A percentile compares a stretch with the other conserved stretches of the same genome.
Conservation (phyloP, 2,888 invertebrate genomes). For the Ceriagrion tenellum region DNA sequence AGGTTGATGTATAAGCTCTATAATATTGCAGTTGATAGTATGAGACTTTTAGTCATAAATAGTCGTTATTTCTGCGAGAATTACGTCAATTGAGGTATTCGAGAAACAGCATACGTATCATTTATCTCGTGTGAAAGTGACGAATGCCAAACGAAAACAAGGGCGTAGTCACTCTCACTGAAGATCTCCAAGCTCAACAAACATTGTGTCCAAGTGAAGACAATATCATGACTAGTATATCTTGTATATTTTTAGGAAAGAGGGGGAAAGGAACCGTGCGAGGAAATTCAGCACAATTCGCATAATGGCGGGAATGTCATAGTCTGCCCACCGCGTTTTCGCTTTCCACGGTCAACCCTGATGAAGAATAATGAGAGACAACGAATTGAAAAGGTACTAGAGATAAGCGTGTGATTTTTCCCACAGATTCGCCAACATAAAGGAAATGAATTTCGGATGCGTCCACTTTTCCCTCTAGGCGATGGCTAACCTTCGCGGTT, state of each 20-base stretch:
- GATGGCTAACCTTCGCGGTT: conserved; percentile 50
- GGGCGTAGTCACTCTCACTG: neutral
- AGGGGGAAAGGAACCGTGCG: conserved; percentile 47
- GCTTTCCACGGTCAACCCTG: conserved; percentile 66
- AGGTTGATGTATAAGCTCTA: no score
- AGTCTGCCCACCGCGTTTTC: conserved; percentile 43
- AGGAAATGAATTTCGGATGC: conserved; percentile 61
- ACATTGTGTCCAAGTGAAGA: neutral
- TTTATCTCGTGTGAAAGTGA: neutral
- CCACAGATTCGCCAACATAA: conserved; percentile 51
- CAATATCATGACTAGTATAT: conserved; percentile 4
- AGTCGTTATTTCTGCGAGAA: neutral
- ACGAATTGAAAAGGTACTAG: conserved; percentile 26
- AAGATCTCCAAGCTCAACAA: neutral
- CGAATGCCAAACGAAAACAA: neutral
- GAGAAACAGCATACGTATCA: neutral
- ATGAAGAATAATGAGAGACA: conserved; percentile 35
- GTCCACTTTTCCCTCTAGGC: conserved; percentile 43
- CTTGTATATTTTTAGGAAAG: neutral
- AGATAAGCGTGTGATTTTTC: conserved; percentile 56
- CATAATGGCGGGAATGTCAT: conserved; percentile 31
- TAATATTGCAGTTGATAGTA: neutral
- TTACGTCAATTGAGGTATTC: neutral
- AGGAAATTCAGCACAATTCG: conserved; percentile 55
- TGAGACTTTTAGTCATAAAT: neutral